Base-by-base conservation (phyloP, 2,888 invertebrate species). In the Carterocephalus palaemon region DNA sequence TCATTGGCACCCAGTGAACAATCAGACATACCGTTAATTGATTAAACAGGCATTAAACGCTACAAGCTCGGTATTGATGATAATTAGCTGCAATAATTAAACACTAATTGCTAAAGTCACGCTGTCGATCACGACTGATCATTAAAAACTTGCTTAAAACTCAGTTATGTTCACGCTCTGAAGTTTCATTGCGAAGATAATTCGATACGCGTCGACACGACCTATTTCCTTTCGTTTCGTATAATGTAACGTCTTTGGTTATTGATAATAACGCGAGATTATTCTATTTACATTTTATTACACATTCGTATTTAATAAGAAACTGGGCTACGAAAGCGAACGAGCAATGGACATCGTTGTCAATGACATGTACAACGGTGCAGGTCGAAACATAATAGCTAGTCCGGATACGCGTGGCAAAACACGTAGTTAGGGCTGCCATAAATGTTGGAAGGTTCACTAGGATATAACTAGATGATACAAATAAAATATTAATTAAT, bases 1-100 rank as follows among this genome's bases (percentile, higher is more conserved):
- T 36, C 42, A 36, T 42, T 36, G 34, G 16, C 42, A 34, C 34
- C 28, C 19, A 22, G n/a, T 42, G 20, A 42, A 42, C 29, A 42
- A 42, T 42, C 28, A 22, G 36, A 34, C n/a, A 4, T 36, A 42
- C 33, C 26, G 33, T 41, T 33, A 41, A 41, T 6, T 20, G 26
- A 33, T 34, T 17, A 24, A 16, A 34, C 28, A 16, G 15, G 34
- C 31, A 38, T 10, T 24, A 13, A 45, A 6, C 31, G 20, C 32
- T 34, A 19, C 16, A 24, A 37, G 45, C 20, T 45, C 22, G 19
- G 23, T 31, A 23, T 26, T 43, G 33, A 47, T 47, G 34, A 47
- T 49, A 46, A 52, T 53, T 49, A 41, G 47, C 48, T 46, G 51
- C 53, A 42, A 47, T 54, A 52, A 56, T 56, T 51, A 53, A 49